Percentiles rank a stretch among this genome's conserved stretches.
Evolutionary conservation across 37 sponge, comb jelly and placozoan species (phyloP).

Genomic region (Oscarella lobularis): DNA sequence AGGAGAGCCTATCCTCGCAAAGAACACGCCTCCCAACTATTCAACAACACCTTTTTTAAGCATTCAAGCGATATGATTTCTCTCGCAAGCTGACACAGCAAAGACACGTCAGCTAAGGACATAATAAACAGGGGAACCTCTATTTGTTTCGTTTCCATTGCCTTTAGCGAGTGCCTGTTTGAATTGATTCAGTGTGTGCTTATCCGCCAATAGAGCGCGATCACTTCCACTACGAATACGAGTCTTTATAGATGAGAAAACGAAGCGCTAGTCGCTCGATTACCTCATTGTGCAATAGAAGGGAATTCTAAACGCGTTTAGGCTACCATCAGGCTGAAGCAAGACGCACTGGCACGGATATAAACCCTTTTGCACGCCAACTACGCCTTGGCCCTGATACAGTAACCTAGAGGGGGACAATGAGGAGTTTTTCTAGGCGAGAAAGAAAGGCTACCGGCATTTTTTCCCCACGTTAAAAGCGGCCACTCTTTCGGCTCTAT

Average conservation of each 20-base stretch:
- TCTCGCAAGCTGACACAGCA: too few relatives aligned
- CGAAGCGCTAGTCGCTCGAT: not conserved
- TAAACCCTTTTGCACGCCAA: not conserved
- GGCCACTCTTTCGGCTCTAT: not conserved
- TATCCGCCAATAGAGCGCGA: not conserved
- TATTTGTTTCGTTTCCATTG: too few relatives aligned
- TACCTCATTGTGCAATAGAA: not conserved
- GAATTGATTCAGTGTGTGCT: not conserved
- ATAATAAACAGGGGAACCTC: too few relatives aligned
- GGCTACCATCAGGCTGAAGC: not conserved
- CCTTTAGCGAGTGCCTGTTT: too few relatives aligned
- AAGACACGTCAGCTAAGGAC: too few relatives aligned
- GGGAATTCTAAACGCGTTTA: not conserved
- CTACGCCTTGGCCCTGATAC: not conserved
- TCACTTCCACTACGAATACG: not conserved
- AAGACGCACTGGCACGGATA: not conserved
- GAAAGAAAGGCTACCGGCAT: not conserved
- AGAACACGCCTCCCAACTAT: too few relatives aligned
- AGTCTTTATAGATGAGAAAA: not conserved
- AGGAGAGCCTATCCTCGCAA: too few relatives aligned
- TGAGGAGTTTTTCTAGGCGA: not conserved
- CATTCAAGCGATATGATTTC: too few relatives aligned
- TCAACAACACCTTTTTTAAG: too few relatives aligned
- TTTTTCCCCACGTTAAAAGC: not conserved
- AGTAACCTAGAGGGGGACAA: too few relatives aligned